Base-by-base conservation (phyloP, 2,113 vertebrate species). In the Synodontis membranacea region DNA sequence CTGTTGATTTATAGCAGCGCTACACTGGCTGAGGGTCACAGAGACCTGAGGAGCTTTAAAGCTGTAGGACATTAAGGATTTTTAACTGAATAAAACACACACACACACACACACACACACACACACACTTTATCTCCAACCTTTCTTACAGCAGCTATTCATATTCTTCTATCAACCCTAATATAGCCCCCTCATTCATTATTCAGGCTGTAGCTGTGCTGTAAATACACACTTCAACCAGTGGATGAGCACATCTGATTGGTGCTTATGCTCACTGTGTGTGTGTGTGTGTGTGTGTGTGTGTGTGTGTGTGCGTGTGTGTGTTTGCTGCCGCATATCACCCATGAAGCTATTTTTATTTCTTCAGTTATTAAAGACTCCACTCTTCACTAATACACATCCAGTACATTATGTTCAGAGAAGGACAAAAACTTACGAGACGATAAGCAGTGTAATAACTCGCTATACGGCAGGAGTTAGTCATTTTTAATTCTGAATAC, bases 51-150 rank as follows among this genome's bases (percentile, higher is more conserved):
- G 28, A 44, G 39, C 42, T 75, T 48, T 6, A 48, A 75, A 48
- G 28, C 42, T n/a, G 44, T 44, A 75, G 44, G 39, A n/a, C 7
- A 0, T 68, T 15, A 37, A 68, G 34, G 66, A 34, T 21, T 70
- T 34, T 39, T 21, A 70, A 17, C 64, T 68, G 12, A 39, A 72
- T n/a, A 68, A 62, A 7, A 58, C 42, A 74, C 70, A 74, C 70
- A 74, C 70, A 74, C 70, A 74, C 70, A 74, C 70, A 74, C 70
- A 74, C 70, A 76, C 72, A 76, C 72, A 76, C 74, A 76, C 72
- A 75, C 72, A 76, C 74, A 76, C 74, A 76, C 12, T 7, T 2
- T 3, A 25, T 46, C 70, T 46, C 42, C 74, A 78, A 50, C 46
- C 17, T 2, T 78, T 50, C 74, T 50, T 31, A 50, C n/a, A 78